These are phyloP conservation scores for Cephus nigrinus DNA, from an alignment of 2,888 invertebrate species.

Conservation along the genomic window DNA sequence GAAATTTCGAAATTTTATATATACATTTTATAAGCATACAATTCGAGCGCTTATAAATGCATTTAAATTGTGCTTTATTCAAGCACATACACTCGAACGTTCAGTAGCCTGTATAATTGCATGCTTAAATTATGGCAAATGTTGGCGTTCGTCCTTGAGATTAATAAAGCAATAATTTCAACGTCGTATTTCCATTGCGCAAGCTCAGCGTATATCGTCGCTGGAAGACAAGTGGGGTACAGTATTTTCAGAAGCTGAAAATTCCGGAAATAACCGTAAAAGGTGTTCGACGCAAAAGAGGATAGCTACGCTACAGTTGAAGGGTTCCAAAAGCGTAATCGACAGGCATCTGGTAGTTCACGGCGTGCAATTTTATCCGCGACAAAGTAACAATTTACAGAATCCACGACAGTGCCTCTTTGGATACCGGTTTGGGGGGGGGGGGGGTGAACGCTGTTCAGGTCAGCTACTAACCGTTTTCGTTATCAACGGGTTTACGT, in stretches of 20 bases:
- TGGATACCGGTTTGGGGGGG: not conserved
- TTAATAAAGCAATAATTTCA: not conserved
- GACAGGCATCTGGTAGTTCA: not conserved
- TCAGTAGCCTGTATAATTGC: not conserved
- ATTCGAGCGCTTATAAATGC: too few species aligned
- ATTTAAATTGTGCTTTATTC: too few species aligned
- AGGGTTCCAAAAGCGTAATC: not conserved
- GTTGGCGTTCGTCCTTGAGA: not conserved
- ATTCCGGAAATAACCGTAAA: not conserved
- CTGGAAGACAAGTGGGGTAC: not conserved
- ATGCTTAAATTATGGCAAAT: not conserved
- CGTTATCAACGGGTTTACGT: constrained; percentile 46
- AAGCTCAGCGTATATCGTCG: not conserved
- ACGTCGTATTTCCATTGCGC: not conserved
- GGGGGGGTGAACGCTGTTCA: constrained; percentile 35
- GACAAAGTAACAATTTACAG: constrained; percentile 49
- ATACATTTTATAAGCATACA: not conserved
- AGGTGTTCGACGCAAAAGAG: not conserved
- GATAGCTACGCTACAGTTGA: not conserved
- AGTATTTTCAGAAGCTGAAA: not conserved
- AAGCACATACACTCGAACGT: too few species aligned
- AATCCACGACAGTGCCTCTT: not conserved
- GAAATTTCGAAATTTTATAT: not conserved
- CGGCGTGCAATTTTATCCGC: constrained; percentile 40
- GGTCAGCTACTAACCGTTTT: constrained; percentile 48